Evolutionary conservation across 2,113 vertebrate species (phyloP).

Genomic region (Microtus richardsoni): DNA sequence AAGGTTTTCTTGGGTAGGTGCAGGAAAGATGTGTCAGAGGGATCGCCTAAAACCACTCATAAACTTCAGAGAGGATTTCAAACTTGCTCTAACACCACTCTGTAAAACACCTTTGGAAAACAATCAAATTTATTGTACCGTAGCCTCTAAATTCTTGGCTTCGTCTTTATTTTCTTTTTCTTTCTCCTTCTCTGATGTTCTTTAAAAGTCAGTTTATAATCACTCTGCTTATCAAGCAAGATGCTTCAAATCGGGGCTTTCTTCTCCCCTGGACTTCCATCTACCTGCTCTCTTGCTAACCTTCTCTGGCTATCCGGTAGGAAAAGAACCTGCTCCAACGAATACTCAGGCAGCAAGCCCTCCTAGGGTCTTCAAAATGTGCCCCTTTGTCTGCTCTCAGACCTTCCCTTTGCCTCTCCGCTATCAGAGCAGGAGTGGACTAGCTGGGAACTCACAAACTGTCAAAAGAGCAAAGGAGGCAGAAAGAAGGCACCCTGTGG

Average conservation of each 20-base stretch:
- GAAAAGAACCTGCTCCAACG: background rate
- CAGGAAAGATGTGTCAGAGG: slow-evolving; percentile 44
- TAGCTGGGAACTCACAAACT: background rate
- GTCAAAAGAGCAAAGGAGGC: background rate
- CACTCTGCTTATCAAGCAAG: background rate
- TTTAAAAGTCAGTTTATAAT: slow-evolving; percentile 46
- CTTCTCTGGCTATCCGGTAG: background rate
- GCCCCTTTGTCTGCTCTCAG: slow-evolving; percentile 66
- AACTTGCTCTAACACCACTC: background rate
- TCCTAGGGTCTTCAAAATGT: background rate
- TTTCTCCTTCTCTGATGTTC: background rate
- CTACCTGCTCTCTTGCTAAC: background rate
- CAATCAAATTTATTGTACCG: background rate
- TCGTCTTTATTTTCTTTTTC: background rate
- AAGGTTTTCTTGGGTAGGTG: slow-evolving; percentile 61
- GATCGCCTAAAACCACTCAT: slow-evolving; percentile 62
- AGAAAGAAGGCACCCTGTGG: background rate
- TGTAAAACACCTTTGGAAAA: slow-evolving; percentile 47
- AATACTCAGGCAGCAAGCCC: background rate
- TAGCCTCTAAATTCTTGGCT: slow-evolving; percentile 16
- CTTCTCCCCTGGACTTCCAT: background rate
- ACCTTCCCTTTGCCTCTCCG: background rate
- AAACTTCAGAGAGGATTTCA: slow-evolving; percentile 54
- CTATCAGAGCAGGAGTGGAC: background rate
- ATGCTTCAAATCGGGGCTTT: background rate